Evolutionary conservation across 2,113 vertebrate species (phyloP), one percentile per base, ranked within the genome.

Genomic region (Sprattus sprattus): DNA sequence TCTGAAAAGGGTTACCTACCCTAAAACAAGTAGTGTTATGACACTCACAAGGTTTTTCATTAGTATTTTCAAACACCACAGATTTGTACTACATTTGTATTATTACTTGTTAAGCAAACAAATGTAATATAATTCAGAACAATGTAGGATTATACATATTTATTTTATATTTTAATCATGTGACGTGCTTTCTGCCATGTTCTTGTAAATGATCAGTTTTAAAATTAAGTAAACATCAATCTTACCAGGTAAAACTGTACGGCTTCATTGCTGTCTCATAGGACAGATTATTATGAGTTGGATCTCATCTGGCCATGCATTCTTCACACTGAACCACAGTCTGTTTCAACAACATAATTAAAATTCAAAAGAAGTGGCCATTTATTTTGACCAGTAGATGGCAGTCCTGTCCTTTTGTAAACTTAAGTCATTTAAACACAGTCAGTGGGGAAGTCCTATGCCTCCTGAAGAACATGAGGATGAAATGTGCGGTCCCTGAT

Each of bases 371-470:
- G 3, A 64, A 71, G 28, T 6, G 16, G 71, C 71, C 71, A 78
- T 78, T 60, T 81, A 78, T 8, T 8, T 39, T 2, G 16, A 45
- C 86, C 89, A 90, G 83, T 86, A 89, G 89, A 88, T 89, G 89
- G 88, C 88, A 88, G 89, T 90, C 50, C 86, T 90, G 89, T 84
- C 82, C 82, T 85, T 16, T 78, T 39, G 25, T 39, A 60, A 7
- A 20, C 6, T 78, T 78, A 5, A 13, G 39, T 39, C 13, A 32
- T 78, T 78, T 32, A 32, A 28, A 32, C 71, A 32, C 71, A 39
- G 11, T 15, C 71, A 78, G 5, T 3, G 3, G 28, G 5, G 9
- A 4, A 64, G 60, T 1, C 10, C 28, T 18, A 25, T 22, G 1
- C 20, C 60, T 9, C 47, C 13, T 49, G 47, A 49, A 9, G 9